These are phyloP conservation scores for Poeciliopsis paucimaculata DNA, from an alignment of 2,797 vertebrate species.

Conservation along the genomic window DNA sequence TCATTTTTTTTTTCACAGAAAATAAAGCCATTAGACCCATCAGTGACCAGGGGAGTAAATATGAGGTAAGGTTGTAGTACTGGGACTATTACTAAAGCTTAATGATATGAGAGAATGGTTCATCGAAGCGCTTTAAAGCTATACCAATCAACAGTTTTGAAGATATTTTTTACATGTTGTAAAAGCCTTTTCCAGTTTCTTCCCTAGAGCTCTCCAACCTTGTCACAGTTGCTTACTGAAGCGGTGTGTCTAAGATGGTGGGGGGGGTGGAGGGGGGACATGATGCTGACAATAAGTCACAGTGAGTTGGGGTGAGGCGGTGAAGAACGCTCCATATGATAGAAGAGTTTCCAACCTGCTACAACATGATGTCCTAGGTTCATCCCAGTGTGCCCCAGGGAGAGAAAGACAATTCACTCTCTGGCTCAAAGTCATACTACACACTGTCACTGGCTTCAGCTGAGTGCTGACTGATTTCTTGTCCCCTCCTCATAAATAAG, in stretches of 20 bases:
- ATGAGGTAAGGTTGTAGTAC: constrained; percentile 46
- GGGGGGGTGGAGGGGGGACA: constrained; percentile 4
- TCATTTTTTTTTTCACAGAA: not conserved
- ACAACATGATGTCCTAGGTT: constrained; percentile 26
- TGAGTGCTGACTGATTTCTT: constrained; percentile 65
- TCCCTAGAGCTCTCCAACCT: constrained; percentile 59
- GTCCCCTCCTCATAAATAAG: constrained; percentile 68
- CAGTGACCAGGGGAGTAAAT: constrained; percentile 62
- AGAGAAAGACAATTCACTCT: constrained; percentile 60
- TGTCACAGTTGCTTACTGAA: constrained; percentile 64
- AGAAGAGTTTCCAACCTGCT: not conserved
- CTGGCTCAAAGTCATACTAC: constrained; percentile 63
- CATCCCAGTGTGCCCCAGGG: constrained; percentile 44
- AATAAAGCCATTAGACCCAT: constrained; percentile 46
- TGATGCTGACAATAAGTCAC: constrained; percentile 48
- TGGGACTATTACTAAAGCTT: constrained; percentile 78
- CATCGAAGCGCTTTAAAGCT: constrained; percentile 65
- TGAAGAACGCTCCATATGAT: constrained; percentile 16
- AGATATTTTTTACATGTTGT: constrained; percentile 64
- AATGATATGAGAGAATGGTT: constrained; percentile 79
- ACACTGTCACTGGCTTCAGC: constrained; percentile 61
- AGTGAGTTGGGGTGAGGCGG: constrained; percentile 35
- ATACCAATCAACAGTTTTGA: constrained; percentile 65
- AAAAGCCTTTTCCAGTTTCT: constrained; percentile 39
- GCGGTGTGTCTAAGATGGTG: constrained; percentile 41